Conservation (phyloP, 1,140 invertebrate genomes). For the Drosophila insularis region DNA sequence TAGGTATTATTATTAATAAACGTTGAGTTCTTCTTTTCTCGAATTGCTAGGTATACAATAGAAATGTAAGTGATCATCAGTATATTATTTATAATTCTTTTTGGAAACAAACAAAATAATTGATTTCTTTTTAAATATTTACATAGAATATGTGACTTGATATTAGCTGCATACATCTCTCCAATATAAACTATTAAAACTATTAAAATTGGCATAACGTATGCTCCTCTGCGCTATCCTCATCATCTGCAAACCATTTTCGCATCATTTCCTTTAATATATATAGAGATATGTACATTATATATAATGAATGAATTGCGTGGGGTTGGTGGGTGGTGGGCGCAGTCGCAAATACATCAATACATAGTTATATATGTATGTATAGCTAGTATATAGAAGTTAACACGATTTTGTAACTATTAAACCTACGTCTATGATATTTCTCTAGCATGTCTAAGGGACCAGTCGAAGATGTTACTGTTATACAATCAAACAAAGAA, state of each 20-base stretch:
- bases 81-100: neutral
- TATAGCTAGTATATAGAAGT: too few species aligned
- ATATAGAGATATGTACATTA: neutral
- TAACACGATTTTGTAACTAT: slow-evolving; percentile 3
- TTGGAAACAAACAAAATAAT: neutral
- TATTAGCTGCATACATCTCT: neutral
- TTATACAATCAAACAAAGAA: neutral
- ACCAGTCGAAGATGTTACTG: slow-evolving; percentile 12
- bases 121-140: neutral
- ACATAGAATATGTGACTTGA: neutral
- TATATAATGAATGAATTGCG: neutral
- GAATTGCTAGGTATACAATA: neutral
- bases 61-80: neutral
- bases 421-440: slow-evolving; percentile 1
- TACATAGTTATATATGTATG: neutral
- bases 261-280: neutral
- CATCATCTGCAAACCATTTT: neutral
- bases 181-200: neutral
- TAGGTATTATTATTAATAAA: neutral
- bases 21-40: neutral
- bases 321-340: neutral
- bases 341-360: neutral
- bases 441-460: slow-evolving; percentile 13
- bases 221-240: neutral
- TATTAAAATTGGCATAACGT: neutral